Conservation (phyloP, 2,888 invertebrate species). For the Chrysolina oricalcia region DNA sequence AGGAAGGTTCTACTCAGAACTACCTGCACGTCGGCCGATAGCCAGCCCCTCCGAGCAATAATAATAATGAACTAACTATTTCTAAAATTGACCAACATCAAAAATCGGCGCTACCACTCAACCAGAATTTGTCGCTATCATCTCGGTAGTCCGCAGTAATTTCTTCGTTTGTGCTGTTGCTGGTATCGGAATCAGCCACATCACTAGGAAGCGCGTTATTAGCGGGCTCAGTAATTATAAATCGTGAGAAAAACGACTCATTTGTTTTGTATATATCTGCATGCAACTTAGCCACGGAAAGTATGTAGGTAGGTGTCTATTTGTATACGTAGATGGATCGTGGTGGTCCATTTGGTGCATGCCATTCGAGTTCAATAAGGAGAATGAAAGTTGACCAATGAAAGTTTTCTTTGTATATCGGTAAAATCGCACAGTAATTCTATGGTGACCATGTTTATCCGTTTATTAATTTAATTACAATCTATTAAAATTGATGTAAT, state of each 20-base stretch:
- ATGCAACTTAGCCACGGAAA: constrained; percentile 34
- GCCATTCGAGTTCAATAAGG: constrained; percentile 2
- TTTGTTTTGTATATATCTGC: constrained; percentile 47
- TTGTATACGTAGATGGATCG: constrained; percentile 6
- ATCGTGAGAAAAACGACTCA: constrained; percentile 63
- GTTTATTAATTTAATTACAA: no score
- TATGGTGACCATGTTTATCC: no score
- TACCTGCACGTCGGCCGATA: no score
- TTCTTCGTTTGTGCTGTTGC: constrained; percentile 41
- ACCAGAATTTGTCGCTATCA: constrained; percentile 37
- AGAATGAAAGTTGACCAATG: neutral
- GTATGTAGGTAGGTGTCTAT: constrained; percentile 26
- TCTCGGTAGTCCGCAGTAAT: constrained; percentile 15
- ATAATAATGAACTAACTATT: no score
- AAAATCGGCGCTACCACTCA: neutral
- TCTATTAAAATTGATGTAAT: no score
- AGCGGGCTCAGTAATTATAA: constrained; percentile 67
- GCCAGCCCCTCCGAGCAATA: neutral
- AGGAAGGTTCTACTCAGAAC: no score
- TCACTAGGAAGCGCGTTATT: constrained; percentile 69
- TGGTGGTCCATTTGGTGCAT: constrained; percentile 30
- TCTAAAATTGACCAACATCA: no score
- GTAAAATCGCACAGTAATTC: neutral
- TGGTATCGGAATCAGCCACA: constrained; percentile 66
- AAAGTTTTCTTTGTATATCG: neutral